Evolutionary conservation across 2,113 vertebrate genomes (phyloP), one percentile per base, ranked within the genome.

Genomic region (Eulacestoma nigropectus): DNA sequence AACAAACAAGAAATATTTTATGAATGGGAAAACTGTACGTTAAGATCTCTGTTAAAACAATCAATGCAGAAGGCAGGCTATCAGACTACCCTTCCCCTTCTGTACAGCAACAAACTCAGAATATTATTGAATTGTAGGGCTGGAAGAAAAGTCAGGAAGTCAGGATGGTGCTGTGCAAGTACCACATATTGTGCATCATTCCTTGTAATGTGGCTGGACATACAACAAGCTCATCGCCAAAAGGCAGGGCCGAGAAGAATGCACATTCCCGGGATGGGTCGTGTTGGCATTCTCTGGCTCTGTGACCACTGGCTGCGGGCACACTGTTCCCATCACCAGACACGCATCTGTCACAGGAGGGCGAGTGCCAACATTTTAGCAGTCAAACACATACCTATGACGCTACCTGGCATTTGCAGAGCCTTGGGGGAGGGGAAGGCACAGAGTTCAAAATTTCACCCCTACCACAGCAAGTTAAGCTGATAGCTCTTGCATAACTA

Each of bases 311-410:
- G 39, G 16, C 13, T 78, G 29, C 15, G 14, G 35, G 47, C 30
- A 62, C 47, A 17, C 7, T 3, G 2, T 26, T 35, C 39, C 29
- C 5, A 4, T 19, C 37, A n/a, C 19, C 37, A 76, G 35, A 29
- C 12, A 47, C 0, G 0, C 5, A 7, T 41, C 67, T 89, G 26
- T 29, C 57, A 41, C 15, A 46, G 22, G 15, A 80, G 6, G 14
- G 13, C 6, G 13, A 60, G 10, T 63, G 52, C 44, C 47, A 63
- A 4, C 6, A 3, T 82, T 79, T 57, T 35, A 74, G 46, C 57
- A 70, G n/a, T 79, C 32, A 62, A 57, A n/a, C 46, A 35, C 25
- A 41, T 29, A 37, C 30, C 44, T n/a, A 18, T 44, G 53, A 41
- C 80, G 79, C 76, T n/a, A 60, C 39, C 10, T 37, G 64, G 44